Base-by-base conservation (phyloP, 2,113 vertebrate genomes). In the Equus quagga region DNA sequence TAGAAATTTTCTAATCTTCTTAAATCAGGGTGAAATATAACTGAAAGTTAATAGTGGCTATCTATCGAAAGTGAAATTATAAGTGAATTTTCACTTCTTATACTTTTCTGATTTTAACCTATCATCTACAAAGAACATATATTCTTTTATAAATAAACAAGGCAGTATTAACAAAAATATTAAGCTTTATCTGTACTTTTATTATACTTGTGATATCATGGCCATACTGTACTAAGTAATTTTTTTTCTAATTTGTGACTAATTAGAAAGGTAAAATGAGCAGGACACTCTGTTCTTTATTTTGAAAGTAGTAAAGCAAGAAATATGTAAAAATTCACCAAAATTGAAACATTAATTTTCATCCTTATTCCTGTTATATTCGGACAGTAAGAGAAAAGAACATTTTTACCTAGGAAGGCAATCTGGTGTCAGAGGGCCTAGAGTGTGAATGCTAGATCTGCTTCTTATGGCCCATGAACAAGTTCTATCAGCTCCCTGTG, bases 231-330 rank as follows among this genome's bases (percentile, higher is more conserved):
- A 70, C 19, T 2, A 51, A 41, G 67, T 62, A 56, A 2, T 83
- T 97, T 95, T 97, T 95, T 78, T 70, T 72, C 69, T 89, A 94
- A 80, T 54, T 33, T 75, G 1, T 94, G 88, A 87, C 83, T 78
- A 69, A 89, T 60, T 80, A 81, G 75, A 36, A 70, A 87, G 79
- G 8, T 72, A 84, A 94, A 91, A 76, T 44, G 13, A 96, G 4
- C 26, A 87, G n/a, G 69, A 51, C 2, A 78, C 17, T 62, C 18
- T 94, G 21, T 23, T 87, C 6, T 92, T 85, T 87, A 83, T 82
- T 91, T 81, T 81, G 6, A 75, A 96, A 91, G 65, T 28, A 82
- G 24, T 91, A 21, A 41, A 93, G 31, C 56, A 44, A 84, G 69
- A 83, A 92, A 64, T 36, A 36, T 41, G 36, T 56, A 76, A 64